phyloP scores from a whole-genome alignment of 2,888 invertebrate species.

The Caenorhabditis becei region DNA sequence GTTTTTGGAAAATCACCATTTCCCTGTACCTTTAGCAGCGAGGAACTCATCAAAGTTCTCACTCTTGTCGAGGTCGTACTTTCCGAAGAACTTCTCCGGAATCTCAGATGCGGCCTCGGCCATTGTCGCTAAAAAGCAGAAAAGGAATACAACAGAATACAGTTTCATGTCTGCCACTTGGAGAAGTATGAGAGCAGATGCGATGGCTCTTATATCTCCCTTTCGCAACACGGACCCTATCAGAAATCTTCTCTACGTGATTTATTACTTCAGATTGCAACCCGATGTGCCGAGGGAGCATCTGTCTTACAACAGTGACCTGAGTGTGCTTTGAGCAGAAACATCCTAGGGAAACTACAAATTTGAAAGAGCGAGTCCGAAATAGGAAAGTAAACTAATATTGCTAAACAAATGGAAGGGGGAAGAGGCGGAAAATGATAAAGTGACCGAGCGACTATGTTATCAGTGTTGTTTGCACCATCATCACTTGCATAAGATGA shows the following conservation, averaged over 20 bases:
- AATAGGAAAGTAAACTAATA: background rate
- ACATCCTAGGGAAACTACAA: background rate
- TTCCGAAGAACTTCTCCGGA: constrained; percentile 78
- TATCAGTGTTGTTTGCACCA: constrained; percentile 49
- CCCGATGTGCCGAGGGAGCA: constrained; percentile 27
- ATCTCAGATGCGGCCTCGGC: constrained; percentile 59
- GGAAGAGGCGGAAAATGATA: constrained; percentile 22
- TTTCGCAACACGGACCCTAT: background rate
- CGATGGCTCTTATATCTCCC: constrained; percentile 21
- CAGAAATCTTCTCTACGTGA: constrained; percentile 24
- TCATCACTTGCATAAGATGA: constrained; percentile 61
- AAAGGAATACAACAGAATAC: constrained; percentile 18
- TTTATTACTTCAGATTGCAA: constrained; percentile 32
- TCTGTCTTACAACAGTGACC: constrained; percentile 45
- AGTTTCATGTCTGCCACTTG: constrained; percentile 24
- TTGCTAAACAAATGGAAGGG: background rate
- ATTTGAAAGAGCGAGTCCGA: background rate
- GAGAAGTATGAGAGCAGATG: constrained; percentile 2
- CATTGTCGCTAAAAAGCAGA: constrained; percentile 54
- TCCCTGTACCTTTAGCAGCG: constrained; percentile 73
- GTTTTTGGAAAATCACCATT: background rate
- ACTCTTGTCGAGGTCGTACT: constrained; percentile 75
- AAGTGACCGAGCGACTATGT: constrained; percentile 19
- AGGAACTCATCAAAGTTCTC: constrained; percentile 81
- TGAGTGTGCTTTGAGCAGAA: constrained; percentile 26